phyloP scores from a whole-genome alignment of 1,140 invertebrate species.

The Cyclargus thomasi region DNA sequence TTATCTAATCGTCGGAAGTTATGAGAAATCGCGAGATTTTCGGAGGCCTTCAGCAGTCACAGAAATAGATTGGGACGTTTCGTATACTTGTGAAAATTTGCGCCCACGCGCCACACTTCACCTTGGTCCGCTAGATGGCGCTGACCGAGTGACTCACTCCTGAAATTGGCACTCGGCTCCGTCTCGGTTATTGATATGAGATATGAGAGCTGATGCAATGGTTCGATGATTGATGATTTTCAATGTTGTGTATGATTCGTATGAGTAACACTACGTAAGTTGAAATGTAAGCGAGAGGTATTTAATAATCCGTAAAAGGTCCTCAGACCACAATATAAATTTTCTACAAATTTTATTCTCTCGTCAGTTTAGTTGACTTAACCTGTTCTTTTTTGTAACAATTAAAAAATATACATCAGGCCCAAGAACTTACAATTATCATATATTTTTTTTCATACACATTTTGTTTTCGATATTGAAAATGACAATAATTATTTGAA shows the following conservation, averaged over 20 bases:
- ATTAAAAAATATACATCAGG: too few relatives aligned
- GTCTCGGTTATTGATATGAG: conserved; percentile 20
- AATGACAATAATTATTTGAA: too few relatives aligned
- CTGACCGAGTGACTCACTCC: conserved; percentile 60
- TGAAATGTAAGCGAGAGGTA: background rate
- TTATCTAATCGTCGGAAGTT: conserved; percentile 59
- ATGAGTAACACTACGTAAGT: conserved; percentile 1
- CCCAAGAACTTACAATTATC: too few relatives aligned
- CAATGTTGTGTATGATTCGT: conserved; percentile 7
- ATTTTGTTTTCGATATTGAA: too few relatives aligned
- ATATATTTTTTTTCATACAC: too few relatives aligned
- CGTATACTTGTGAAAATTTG: conserved; percentile 65
- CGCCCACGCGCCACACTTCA: conserved; percentile 65
- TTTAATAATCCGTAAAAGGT: background rate
- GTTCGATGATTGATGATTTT: conserved; percentile 22
- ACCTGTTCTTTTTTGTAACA: too few relatives aligned
- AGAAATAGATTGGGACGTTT: conserved; percentile 68
- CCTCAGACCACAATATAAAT: too few relatives aligned
- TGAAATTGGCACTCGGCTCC: conserved; percentile 20
- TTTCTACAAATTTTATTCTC: too few relatives aligned
- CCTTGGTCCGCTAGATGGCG: conserved; percentile 63
- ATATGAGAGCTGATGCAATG: conserved; percentile 11
- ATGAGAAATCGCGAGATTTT: conserved; percentile 46
- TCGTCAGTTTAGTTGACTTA: too few relatives aligned
- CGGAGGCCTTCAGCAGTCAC: conserved; percentile 60